phyloP scores from a whole-genome alignment of 1,140 invertebrate species.

The Gryon sp. region DNA sequence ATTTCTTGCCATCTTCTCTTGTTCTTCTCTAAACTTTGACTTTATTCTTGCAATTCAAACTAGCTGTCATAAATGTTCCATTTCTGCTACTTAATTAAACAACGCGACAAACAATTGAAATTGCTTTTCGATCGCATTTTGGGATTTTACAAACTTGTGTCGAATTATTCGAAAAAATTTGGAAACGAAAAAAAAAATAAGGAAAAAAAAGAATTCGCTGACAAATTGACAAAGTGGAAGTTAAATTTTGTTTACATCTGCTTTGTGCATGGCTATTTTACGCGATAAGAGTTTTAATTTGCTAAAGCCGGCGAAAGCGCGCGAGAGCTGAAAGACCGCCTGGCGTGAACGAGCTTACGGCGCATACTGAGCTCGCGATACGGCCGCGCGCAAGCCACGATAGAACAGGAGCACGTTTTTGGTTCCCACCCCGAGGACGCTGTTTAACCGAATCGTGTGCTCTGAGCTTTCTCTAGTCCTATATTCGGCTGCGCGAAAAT shows the following conservation, averaged over 20 bases:
- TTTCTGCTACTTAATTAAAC: slow-evolving; percentile 44
- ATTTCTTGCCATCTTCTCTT: slow-evolving; percentile 37
- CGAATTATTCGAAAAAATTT: too few relatives aligned
- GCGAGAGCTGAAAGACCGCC: slow-evolving; percentile 45
- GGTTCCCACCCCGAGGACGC: slow-evolving; percentile 50
- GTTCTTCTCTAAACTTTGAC: slow-evolving; percentile 18
- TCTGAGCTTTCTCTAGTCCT: slow-evolving; percentile 27
- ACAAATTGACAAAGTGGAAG: neutral
- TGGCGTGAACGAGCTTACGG: slow-evolving; percentile 69
- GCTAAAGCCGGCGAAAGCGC: slow-evolving; percentile 8
- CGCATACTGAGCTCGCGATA: slow-evolving; percentile 72
- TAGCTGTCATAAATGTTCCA: slow-evolving; percentile 58
- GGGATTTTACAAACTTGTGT: too few relatives aligned
- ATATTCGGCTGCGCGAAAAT: slow-evolving; percentile 43
- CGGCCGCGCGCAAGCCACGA: slow-evolving; percentile 48
- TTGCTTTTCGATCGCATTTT: neutral
- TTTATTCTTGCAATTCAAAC: slow-evolving; percentile 36
- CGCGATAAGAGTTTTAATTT: slow-evolving; percentile 9
- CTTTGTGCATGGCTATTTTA: slow-evolving; percentile 4
- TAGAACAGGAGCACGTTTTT: slow-evolving; percentile 63
- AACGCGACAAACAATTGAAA: slow-evolving; percentile 7
- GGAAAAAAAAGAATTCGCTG: neutral
- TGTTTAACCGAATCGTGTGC: slow-evolving; percentile 39
- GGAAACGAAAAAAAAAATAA: neutral
- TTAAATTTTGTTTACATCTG: neutral